A percentile compares a stretch with the other conserved stretches of the same genome.
phyloP scores from a whole-genome alignment of 2,797 vertebrate species.

The Orestias chungarensis region DNA sequence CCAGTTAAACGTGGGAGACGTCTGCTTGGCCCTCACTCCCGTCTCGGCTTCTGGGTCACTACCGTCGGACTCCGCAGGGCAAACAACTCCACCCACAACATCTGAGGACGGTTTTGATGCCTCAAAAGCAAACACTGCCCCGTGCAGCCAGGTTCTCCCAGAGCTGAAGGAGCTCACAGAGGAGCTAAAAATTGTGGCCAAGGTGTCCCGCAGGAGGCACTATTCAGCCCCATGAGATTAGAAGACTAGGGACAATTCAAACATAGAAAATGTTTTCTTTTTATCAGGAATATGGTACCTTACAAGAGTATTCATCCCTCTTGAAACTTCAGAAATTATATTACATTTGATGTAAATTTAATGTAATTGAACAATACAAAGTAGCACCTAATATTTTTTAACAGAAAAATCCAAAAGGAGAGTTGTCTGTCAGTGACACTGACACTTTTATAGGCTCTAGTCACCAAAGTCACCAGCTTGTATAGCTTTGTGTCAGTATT shows the following conservation, averaged over 20 bases:
- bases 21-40: constrained; percentile 80
- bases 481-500: not conserved
- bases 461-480: not conserved
- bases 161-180: constrained; percentile 11
- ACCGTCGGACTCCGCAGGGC: not conserved
- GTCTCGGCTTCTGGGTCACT: constrained; percentile 31
- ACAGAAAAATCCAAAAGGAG: not conserved
- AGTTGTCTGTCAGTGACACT: not conserved
- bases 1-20: constrained; percentile 78
- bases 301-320: not conserved
- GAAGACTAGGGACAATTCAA: not conserved
- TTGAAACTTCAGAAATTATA: not conserved
- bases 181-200: constrained; percentile 20
- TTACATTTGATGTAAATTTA: not conserved
- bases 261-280: not conserved
- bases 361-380: not conserved
- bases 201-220: constrained; percentile 67
- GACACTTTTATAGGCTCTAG: too few species aligned
- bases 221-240: constrained; percentile 73
- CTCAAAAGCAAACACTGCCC: constrained; percentile 12
- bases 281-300: not conserved
- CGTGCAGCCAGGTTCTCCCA: not conserved
- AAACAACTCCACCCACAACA: constrained; percentile 12
- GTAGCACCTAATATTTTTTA: not conserved
- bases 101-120: constrained; percentile 20